Percentiles rank a stretch among this genome's conserved stretches.
Conservation (phyloP, 2,888 invertebrate species). For the Allolobophora icterica region DNA sequence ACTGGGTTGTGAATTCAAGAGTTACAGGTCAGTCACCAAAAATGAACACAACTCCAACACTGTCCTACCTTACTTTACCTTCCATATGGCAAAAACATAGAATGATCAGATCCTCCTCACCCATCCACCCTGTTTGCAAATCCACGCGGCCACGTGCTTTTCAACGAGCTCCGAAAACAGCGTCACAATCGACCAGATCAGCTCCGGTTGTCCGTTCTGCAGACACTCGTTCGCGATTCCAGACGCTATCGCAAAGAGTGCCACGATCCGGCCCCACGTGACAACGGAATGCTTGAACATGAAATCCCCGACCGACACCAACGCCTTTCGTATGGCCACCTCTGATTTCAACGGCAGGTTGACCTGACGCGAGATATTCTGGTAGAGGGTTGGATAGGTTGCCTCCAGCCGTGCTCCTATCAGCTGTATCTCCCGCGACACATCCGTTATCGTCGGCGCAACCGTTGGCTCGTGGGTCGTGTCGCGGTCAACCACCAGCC, state of each 20-base stretch:
- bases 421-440: constrained; percentile 47
- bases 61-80: no score
- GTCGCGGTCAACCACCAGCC: not conserved
- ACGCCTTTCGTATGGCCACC: constrained; percentile 27
- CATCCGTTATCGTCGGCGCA: constrained; percentile 26
- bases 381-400: constrained; percentile 58
- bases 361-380: constrained; percentile 60
- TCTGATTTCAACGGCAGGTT: constrained; percentile 52
- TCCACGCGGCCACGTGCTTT: constrained; percentile 78
- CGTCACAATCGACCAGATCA: constrained; percentile 78
- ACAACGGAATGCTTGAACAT: constrained; percentile 66
- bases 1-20: no score
- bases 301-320: constrained; percentile 59
- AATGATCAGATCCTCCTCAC: constrained; percentile 66
- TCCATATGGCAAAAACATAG: not conserved
- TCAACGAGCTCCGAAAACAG: constrained; percentile 78
- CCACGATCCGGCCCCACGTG: constrained; percentile 66
- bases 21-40: no score
- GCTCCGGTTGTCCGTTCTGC: constrained; percentile 77
- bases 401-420: constrained; percentile 63
- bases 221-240: constrained; percentile 62
- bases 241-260: constrained; percentile 65
- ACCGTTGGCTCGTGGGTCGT: not conserved
- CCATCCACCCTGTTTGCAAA: constrained; percentile 86
- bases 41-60: no score